Percentiles rank a stretch among this genome's conserved stretches.
phyloP scores from a whole-genome alignment of 2,797 vertebrate species.

The Cyprinella venusta region DNA sequence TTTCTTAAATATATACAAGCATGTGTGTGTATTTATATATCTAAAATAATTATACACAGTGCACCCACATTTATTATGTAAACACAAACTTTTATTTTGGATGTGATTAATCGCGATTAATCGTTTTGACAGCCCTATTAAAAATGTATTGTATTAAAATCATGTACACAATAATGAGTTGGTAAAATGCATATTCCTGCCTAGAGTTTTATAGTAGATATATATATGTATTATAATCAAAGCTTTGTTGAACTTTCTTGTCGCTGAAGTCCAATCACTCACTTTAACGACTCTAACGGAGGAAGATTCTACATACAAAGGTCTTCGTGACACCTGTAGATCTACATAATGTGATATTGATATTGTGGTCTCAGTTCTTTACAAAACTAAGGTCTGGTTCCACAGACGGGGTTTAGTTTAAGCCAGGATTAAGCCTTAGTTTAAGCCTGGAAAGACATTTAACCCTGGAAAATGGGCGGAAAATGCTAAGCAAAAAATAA shows the following conservation, averaged over 20 bases:
- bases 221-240: neutral
- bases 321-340: neutral
- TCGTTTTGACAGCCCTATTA: too few species aligned
- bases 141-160: neutral
- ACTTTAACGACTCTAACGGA: neutral
- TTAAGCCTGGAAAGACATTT: neutral
- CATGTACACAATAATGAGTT: neutral
- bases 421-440: neutral
- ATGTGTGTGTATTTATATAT: too few species aligned
- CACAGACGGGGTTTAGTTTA: neutral
- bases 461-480: too few species aligned
- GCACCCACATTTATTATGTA: too few species aligned
- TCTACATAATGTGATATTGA: neutral
- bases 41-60: too few species aligned
- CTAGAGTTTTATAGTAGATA: neutral
- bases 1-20: too few species aligned
- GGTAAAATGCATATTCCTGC: neutral
- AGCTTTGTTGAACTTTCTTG: neutral
- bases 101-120: too few species aligned
- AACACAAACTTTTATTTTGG: too few species aligned
- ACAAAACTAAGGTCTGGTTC: neutral
- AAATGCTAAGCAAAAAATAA: too few species aligned
- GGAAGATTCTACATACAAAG: neutral
- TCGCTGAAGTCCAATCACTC: neutral
- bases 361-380: neutral